phyloP scores from a whole-genome alignment of 2,113 vertebrate species.

The Girardinichthys multiradiatus region DNA sequence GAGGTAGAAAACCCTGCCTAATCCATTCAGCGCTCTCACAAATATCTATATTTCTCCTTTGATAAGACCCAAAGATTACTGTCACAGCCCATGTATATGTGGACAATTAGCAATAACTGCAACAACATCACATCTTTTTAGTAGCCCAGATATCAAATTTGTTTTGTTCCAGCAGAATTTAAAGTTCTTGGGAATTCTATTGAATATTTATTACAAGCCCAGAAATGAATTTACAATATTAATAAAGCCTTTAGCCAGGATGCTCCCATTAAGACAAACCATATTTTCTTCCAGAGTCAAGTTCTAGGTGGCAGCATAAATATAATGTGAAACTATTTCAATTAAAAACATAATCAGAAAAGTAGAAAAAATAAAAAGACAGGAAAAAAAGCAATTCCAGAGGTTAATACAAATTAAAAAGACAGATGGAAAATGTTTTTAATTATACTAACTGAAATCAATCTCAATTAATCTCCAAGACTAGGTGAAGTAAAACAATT shows the following conservation, averaged over 20 bases:
- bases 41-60: constrained; percentile 74
- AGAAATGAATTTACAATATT: neutral
- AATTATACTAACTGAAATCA: neutral
- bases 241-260: neutral
- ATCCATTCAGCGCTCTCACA: constrained; percentile 75
- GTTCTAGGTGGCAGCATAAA: neutral
- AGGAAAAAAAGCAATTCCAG: neutral
- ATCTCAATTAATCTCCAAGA: neutral
- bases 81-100: constrained; percentile 48
- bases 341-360: neutral
- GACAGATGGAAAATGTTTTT: neutral
- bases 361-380: no score
- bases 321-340: neutral
- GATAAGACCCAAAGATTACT: constrained; percentile 59
- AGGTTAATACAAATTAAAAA: neutral
- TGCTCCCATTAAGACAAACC: neutral
- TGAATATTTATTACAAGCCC: neutral
- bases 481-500: neutral
- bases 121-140: constrained; percentile 52
- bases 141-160: constrained; percentile 52
- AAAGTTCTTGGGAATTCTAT: neutral
- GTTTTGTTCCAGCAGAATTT: constrained; percentile 36
- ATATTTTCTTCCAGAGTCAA: no score
- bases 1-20: constrained; percentile 79
- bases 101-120: constrained; percentile 69